phyloP scores from a whole-genome alignment of 2,888 invertebrate genomes.

The Sarcophaga rosellei region DNA sequence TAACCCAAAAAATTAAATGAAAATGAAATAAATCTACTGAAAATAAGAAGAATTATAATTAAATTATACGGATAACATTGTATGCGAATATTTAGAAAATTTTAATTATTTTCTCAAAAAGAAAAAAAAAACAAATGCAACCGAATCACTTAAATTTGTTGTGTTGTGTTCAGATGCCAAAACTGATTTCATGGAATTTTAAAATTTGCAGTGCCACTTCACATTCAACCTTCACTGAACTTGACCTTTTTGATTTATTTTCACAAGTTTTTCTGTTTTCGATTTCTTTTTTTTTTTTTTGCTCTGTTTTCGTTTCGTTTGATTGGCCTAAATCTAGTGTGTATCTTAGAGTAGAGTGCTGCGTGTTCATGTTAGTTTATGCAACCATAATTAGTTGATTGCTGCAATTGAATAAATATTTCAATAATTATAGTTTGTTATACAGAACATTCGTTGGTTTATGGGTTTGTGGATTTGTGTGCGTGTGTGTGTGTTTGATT shows the following conservation, averaged over 20 bases:
- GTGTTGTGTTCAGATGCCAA: not conserved
- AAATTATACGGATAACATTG: slow-evolving; percentile 13
- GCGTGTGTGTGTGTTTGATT: not conserved
- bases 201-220: not conserved
- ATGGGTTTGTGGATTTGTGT: not conserved
- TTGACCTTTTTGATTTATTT: slow-evolving; percentile 49
- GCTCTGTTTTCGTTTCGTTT: not conserved
- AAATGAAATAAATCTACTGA: slow-evolving; percentile 1
- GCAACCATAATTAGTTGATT: slow-evolving; percentile 25
- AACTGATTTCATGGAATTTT: not conserved
- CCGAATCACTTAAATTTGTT: not conserved
- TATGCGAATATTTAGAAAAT: slow-evolving; percentile 35
- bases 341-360: not conserved
- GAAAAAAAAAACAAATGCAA: slow-evolving; percentile 18
- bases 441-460: not conserved
- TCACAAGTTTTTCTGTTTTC: too few relatives aligned
- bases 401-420: not conserved
- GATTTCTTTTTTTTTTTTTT: too few relatives aligned
- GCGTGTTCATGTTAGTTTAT: slow-evolving; percentile 1
- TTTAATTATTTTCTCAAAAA: slow-evolving; percentile 22
- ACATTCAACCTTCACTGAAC: slow-evolving; percentile 36
- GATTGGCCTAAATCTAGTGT: not conserved
- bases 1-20: not conserved
- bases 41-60: not conserved
- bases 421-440: not conserved